Base-by-base conservation (phyloP, 1,140 invertebrate genomes). In the Drosophila guanche region DNA sequence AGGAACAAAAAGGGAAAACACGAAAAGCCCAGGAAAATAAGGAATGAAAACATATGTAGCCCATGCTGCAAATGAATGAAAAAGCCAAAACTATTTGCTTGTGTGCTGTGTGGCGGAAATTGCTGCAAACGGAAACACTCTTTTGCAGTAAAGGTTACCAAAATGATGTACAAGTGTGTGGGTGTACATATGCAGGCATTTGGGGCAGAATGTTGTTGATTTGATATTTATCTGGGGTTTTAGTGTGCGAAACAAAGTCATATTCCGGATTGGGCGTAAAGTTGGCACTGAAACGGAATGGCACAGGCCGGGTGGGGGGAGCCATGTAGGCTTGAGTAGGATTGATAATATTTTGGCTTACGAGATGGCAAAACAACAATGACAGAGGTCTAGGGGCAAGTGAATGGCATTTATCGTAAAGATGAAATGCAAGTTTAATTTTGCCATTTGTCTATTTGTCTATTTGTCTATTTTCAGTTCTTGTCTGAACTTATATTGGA, bases 21-120 rank as follows among this genome's bases (percentile, higher is more conserved):
- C 63, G 63, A 69, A 68, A 69, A 56, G 33, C 42, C 25, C 33
- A 69, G 63, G 63, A 69, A 68, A 69, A 68, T 68, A 69, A 56
- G 63, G 60, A 66, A 74, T 59, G 60, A 58, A 75, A 75, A 75
- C 60, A 75, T 75, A 66, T 66, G 52, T 62, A 74, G 46, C 47
- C 47, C 53, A 10, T 22, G 40, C n/a, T 25, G 20, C 5, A 42
- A 29, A 55, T 60, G 53, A 71, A 58, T 60, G 62, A 53, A 66
- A 74, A 75, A 66, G 54, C 14, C 45, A 65, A 56, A 46, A 65
- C 45, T 65, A 52, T 52, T 65, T 73, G 69, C 59, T 29, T 40
- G 33, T 4, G 33, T 8, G 33, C 8, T 12, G 10, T 37, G 7
- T 4, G 10, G 20, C 43, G 41, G 37, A 48, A 69, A 69, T 68